Evolutionary conservation across 2,113 vertebrate genomes (phyloP).

Genomic region (Varanus komodoensis): DNA sequence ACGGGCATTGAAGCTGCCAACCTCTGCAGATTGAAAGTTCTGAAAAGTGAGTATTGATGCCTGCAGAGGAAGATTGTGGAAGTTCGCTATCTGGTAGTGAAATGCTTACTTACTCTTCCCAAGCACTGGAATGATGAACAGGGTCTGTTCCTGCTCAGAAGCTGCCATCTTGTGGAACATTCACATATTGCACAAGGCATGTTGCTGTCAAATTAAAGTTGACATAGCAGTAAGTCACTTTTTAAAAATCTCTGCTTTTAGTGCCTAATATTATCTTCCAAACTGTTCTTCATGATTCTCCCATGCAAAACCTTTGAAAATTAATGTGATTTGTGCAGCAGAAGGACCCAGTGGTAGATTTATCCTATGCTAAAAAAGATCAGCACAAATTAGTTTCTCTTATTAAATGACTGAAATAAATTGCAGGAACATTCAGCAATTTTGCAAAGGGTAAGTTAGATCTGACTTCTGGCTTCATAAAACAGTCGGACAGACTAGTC

Average conservation of each 20-base stretch:
- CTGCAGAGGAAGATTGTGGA: conserved; percentile 13
- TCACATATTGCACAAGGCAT: neutral
- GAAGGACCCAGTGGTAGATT: neutral
- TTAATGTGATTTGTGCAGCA: conserved; percentile 8
- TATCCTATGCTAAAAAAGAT: conserved; percentile 3
- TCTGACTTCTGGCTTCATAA: neutral
- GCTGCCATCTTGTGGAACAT: conserved; percentile 78
- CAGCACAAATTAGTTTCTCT: neutral
- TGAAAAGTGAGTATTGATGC: conserved; percentile 32
- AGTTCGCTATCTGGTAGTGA: conserved; percentile 47
- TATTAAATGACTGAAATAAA: conserved; percentile 33
- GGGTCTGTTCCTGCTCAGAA: conserved; percentile 33
- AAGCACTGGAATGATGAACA: neutral
- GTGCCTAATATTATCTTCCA: neutral
- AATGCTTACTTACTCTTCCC: neutral
- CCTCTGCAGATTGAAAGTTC: no score
- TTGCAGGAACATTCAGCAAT: neutral
- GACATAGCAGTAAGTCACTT: neutral
- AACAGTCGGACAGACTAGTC: conserved; percentile 18
- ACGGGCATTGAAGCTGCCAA: no score
- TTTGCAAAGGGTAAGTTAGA: neutral
- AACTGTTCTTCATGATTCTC: conserved; percentile 3
- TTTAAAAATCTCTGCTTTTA: neutral
- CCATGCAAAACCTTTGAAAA: conserved; percentile 24
- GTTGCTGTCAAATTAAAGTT: accelerated